phyloP scores from a whole-genome alignment of 1,140 invertebrate genomes.

The Trialeurodes vaporariorum region DNA sequence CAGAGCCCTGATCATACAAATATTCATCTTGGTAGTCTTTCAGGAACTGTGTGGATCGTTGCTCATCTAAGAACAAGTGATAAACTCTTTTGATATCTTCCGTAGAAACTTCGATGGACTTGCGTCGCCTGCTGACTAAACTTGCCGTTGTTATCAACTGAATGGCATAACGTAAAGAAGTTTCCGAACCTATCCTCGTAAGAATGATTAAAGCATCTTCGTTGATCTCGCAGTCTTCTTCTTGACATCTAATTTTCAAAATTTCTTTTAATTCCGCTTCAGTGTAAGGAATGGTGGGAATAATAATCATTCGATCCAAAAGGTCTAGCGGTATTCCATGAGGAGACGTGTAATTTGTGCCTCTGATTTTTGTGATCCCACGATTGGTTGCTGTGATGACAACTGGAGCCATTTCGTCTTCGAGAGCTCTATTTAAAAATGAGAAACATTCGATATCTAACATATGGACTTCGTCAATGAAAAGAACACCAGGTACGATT shows the following conservation, averaged over 20 bases:
- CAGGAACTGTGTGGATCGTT: conserved; percentile 81
- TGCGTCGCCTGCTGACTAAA: conserved; percentile 68
- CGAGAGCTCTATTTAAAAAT: conserved; percentile 89
- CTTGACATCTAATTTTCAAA: conserved; percentile 85
- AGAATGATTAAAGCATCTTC: conserved; percentile 84
- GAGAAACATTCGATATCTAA: conserved; percentile 98
- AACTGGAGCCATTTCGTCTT: conserved; percentile 93
- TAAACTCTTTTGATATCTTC: conserved; percentile 94
- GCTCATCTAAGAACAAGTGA: conserved; percentile 86
- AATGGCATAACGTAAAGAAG: conserved; percentile 93
- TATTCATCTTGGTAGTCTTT: conserved; percentile 94
- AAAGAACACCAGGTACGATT: conserved; percentile 91
- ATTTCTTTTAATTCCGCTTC: conserved; percentile 87
- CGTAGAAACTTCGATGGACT: conserved; percentile 70
- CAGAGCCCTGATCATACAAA: conserved; percentile 71
- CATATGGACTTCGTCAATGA: conserved; percentile 95
- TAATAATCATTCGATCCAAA: conserved; percentile 90
- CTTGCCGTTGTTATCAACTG: conserved; percentile 94
- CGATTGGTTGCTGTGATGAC: conserved; percentile 99
- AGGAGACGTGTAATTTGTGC: conserved; percentile 80
- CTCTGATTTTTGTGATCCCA: conserved; percentile 90
- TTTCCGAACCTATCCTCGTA: conserved; percentile 84
- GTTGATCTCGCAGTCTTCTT: conserved; percentile 93
- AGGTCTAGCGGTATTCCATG: conserved; percentile 96
- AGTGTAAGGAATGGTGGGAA: conserved; percentile 77